Percentiles rank a stretch among this genome's conserved stretches.
phyloP scores from a whole-genome alignment of 2,888 invertebrate species.

The Andrena praecox region DNA sequence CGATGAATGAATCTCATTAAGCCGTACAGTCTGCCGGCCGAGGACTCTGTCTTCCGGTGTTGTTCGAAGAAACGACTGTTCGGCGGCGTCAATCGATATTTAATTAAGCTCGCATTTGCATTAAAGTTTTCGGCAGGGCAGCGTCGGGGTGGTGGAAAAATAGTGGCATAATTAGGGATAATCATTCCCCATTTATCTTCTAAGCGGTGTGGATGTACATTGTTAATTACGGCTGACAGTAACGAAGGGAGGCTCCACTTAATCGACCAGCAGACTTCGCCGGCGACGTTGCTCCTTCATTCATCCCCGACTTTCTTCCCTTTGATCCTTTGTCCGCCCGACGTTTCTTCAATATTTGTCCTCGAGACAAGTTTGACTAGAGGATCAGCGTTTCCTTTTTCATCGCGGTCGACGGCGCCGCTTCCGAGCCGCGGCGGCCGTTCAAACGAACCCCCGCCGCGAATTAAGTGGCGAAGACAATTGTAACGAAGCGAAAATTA shows the following conservation, averaged over 20 bases:
- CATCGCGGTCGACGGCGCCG: conserved; percentile 35
- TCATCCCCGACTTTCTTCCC: conserved; percentile 50
- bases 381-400: conserved; percentile 39
- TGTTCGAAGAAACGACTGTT: conserved; percentile 40
- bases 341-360: conserved; percentile 57
- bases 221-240: conserved; percentile 68
- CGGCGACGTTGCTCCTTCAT: conserved; percentile 24
- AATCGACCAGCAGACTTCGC: conserved; percentile 58
- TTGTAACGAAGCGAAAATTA: conserved; percentile 6
- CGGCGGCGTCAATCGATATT: conserved; percentile 58
- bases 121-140: conserved; percentile 31
- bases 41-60: conserved; percentile 33
- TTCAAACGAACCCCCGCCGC: conserved; percentile 20
- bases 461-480: conserved; percentile 35
- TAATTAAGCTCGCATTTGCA: conserved; percentile 62
- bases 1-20: conserved; percentile 52
- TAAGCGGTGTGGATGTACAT: conserved; percentile 62
- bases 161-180: conserved; percentile 58
- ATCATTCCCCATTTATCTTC: conserved; percentile 69
- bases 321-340: conserved; percentile 59
- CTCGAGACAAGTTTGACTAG: conserved; percentile 31
- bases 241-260: conserved; percentile 63
- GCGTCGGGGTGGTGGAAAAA: conserved; percentile 16
- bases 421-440: conserved; percentile 26
- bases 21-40: neutral